Conservation (phyloP, 2,797 vertebrate genomes). For the Platyrinchus mystaceus region DNA sequence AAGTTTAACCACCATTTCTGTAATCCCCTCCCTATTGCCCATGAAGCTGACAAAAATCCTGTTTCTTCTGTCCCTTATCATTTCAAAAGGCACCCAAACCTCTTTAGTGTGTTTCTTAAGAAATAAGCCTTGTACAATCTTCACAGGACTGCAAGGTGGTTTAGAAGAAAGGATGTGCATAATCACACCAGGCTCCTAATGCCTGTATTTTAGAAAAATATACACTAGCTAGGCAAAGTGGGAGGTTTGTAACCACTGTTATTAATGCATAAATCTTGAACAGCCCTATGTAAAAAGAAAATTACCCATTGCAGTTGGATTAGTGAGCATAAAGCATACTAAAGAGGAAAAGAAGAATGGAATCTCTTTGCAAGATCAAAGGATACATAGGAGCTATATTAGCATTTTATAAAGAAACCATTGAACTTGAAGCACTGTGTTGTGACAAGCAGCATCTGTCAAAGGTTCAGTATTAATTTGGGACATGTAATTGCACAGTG, state of each 20-base stretch:
- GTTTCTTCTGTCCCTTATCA: not conserved
- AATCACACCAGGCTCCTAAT: not conserved
- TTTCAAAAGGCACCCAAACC: not conserved
- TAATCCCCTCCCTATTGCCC: not conserved
- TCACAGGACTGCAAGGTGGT: not conserved
- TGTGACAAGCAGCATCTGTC: not conserved
- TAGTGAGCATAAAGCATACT: not conserved
- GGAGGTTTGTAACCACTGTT: accelerated
- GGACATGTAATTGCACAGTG: not conserved
- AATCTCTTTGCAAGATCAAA: not conserved
- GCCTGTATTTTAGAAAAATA: not conserved
- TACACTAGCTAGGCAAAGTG: not conserved
- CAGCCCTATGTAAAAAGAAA: not conserved
- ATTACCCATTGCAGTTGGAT: not conserved
- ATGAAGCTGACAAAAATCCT: not conserved
- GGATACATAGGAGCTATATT: not conserved
- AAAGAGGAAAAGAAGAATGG: not conserved
- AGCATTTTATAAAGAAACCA: not conserved
- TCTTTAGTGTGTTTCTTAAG: not conserved
- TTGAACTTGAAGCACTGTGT: not conserved
- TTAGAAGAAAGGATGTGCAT: not conserved
- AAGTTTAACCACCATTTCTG: not conserved
- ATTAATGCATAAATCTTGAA: not conserved
- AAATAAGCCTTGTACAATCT: not conserved
- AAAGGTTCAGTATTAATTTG: not conserved